These are phyloP conservation scores for Arremon aurantiirostris DNA, from an alignment of 2,797 vertebrate species.

Conservation along the genomic window DNA sequence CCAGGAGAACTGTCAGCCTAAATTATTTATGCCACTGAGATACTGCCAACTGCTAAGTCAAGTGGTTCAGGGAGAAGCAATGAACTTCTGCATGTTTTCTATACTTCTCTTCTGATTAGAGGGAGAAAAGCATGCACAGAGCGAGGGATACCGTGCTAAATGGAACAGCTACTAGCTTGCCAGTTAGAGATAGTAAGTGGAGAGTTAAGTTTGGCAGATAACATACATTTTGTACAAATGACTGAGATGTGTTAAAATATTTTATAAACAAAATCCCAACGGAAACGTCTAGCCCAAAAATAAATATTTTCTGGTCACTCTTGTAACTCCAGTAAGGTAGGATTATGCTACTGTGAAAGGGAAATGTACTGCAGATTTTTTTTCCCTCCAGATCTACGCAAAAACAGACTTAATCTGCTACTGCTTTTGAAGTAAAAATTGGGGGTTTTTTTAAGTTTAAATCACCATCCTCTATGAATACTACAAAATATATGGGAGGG, in stretches of 20 bases:
- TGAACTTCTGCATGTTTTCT: conserved; percentile 15
- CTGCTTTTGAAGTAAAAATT: not conserved
- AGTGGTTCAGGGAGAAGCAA: conserved; percentile 8
- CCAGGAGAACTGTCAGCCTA: not conserved
- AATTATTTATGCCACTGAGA: conserved; percentile 32
- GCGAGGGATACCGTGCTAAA: not conserved
- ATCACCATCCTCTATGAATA: not conserved
- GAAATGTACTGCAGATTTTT: not conserved
- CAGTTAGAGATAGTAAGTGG: not conserved
- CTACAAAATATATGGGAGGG: not conserved
- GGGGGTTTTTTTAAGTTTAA: not conserved
- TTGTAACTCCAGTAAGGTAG: not conserved
- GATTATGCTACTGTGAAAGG: not conserved
- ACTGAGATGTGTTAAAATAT: conserved; percentile 4
- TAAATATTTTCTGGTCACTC: not conserved
- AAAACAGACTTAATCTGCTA: not conserved
- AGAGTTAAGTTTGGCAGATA: not conserved
- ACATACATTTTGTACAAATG: not conserved
- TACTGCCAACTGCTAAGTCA: conserved; percentile 17
- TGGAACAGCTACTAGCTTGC: not conserved
- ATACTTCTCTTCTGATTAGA: not conserved
- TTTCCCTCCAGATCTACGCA: not conserved
- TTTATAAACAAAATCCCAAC: conserved; percentile 5
- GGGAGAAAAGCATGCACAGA: not conserved
- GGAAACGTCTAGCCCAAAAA: not conserved